Evolutionary conservation across 2,113 vertebrate genomes (phyloP), one percentile per base, ranked within the genome.

Genomic region (Chionomys nivalis): DNA sequence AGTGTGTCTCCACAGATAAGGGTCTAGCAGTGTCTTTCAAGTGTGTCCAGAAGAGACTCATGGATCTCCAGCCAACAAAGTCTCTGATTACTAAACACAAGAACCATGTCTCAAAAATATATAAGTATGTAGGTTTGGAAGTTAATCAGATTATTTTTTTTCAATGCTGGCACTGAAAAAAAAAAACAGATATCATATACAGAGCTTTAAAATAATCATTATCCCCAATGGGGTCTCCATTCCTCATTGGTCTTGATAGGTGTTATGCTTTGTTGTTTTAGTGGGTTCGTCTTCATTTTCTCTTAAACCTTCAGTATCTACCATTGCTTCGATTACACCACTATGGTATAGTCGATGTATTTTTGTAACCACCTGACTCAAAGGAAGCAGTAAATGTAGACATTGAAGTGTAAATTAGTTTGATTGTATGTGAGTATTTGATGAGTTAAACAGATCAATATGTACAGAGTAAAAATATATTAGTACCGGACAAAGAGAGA

Each of bases 31-130:
- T 39, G 88, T 79, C 86, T 58, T 81, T 89, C 28, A 91, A 44
- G 61, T 81, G 12, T 87, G 93, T 42, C 33, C 81, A 65, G 63
- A 19, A 94, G 63, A 73, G 66, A 70, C 19, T 44, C 26, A 26
- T 92, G 55, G 83, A 87, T 78, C 36, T 93, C 68, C 61, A 47
- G 3, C 49, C 6, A 82, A 2, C 44, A n/a, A 82, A 91, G 82
- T n/a, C 89, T 78, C 90, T 88, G 65, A 91, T 94, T 91, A 81
- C 26, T 79, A 86, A 86, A 89, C 86, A 79, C n/a, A 95, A 91
- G 86, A 52, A 0, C 9, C 17, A 78, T 10, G 17, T 96, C 75
- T 94, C 23, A 39, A 75, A 94, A 96, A 90, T 70, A 63, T 77
- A 61, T 95, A 7, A 81, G 89, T 91, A 72, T 68, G 6, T 21